A percentile compares a stretch with the other conserved stretches of the same genome.
Conservation (phyloP, 2,888 invertebrate species). For the Sympetrum striolatum region DNA sequence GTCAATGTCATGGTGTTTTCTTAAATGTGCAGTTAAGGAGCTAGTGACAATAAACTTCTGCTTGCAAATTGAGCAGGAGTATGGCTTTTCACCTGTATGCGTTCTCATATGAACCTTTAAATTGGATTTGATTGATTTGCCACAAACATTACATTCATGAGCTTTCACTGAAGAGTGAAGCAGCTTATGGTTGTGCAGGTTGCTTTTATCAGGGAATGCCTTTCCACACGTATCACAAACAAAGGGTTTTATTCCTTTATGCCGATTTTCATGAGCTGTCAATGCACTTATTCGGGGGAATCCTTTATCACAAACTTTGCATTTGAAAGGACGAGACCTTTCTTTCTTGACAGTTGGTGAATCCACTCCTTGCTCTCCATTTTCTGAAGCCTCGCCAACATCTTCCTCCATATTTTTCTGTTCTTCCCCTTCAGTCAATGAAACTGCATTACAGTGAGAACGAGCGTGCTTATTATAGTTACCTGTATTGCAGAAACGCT, state of each 20-base stretch:
- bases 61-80: constrained; percentile 47
- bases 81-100: constrained; percentile 49
- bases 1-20: constrained; percentile 46
- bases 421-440: background rate
- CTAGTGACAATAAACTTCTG: constrained; percentile 49
- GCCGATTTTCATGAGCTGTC: constrained; percentile 48
- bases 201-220: constrained; percentile 47
- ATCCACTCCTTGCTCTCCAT: background rate
- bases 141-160: constrained; percentile 47
- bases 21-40: constrained; percentile 49
- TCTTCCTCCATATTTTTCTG: background rate
- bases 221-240: constrained; percentile 49
- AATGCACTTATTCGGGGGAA: constrained; percentile 49
- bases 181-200: constrained; percentile 47
- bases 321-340: constrained; percentile 34
- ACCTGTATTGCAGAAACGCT: constrained; percentile 21
- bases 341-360: background rate
- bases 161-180: constrained; percentile 47
- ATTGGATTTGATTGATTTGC: constrained; percentile 47
- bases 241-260: constrained; percentile 47
- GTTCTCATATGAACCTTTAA: constrained; percentile 48
- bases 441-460: constrained; percentile 2
- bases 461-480: constrained; percentile 27
- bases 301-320: constrained; percentile 48
- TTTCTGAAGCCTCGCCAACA: background rate